Conservation (phyloP, 1,140 invertebrate genomes). For the Drosophila pandora region DNA sequence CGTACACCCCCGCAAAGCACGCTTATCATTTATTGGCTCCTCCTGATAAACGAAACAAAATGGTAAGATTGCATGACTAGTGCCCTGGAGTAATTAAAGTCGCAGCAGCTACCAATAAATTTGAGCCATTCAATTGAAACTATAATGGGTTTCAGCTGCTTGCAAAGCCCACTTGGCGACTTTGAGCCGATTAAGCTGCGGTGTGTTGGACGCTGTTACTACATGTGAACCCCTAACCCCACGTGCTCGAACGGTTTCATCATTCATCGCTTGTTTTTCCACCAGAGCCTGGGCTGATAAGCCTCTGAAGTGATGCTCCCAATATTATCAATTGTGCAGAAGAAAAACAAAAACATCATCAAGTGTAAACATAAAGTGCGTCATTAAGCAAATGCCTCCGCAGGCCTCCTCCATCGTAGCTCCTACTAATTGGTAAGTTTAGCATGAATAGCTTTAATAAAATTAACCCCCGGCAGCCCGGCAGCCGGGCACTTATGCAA, state of each 20-base stretch:
- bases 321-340: constrained; percentile 41
- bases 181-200: constrained; percentile 17
- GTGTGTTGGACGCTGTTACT: background rate
- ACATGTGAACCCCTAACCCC: constrained; percentile 25
- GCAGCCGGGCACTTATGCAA: constrained; percentile 25
- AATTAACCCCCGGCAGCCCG: constrained; percentile 13
- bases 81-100: constrained; percentile 11
- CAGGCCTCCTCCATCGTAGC: constrained; percentile 17
- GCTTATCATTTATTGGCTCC: no score
- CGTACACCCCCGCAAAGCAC: no score
- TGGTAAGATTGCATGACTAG: background rate
- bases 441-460: constrained; percentile 19
- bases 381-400: constrained; percentile 25
- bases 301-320: constrained; percentile 15
- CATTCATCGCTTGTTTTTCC: constrained; percentile 32
- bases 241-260: constrained; percentile 39
- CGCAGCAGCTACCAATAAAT: constrained; percentile 3
- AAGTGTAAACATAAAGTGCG: constrained; percentile 47
- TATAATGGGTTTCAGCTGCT: constrained; percentile 23
- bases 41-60: no score
- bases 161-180: constrained; percentile 11
- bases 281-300: constrained; percentile 24
- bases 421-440: constrained; percentile 36
- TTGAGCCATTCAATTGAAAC: constrained; percentile 13
- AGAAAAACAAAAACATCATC: constrained; percentile 31